Conservation (phyloP, 2,888 invertebrate genomes). For the Zelleria hepariella region DNA sequence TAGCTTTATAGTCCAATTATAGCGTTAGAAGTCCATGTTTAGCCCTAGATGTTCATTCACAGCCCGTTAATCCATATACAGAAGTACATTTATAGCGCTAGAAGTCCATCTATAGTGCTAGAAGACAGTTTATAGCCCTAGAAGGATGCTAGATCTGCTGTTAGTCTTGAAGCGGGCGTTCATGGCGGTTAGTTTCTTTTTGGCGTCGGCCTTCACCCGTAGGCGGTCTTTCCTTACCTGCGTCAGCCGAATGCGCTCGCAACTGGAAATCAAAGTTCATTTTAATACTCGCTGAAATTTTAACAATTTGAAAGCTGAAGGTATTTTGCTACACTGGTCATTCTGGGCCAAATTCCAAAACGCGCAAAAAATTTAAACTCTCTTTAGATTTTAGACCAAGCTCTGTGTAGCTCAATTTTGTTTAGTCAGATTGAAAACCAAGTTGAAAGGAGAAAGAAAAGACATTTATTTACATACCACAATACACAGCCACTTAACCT, state of each 20-base stretch:
- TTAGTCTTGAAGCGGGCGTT: not conserved
- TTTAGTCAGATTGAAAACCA: no score
- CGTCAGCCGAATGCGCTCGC: constrained; percentile 51
- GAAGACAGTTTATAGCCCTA: constrained; percentile 1
- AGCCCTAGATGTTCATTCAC: not conserved
- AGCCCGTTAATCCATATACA: not conserved
- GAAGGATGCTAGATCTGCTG: not conserved
- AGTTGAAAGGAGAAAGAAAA: no score
- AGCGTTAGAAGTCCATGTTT: no score
- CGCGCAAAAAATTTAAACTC: not conserved
- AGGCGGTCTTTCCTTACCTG: constrained; percentile 53
- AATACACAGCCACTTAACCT: no score
- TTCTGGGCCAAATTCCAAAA: no score
- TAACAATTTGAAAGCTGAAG: not conserved
- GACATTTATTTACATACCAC: no score
- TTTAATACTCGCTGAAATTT: no score
- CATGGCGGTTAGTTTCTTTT: not conserved
- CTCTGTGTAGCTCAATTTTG: no score
- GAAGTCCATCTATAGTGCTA: not conserved
- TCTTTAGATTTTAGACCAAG: not conserved
- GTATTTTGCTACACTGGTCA: not conserved
- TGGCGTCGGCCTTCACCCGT: constrained; percentile 15
- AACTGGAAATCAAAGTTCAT: no score
- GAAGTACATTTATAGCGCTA: not conserved
- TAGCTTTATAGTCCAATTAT: no score